These are phyloP conservation scores for Megaceryle torquata DNA, from an alignment of 2,113 vertebrate species.

Conservation along the genomic window DNA sequence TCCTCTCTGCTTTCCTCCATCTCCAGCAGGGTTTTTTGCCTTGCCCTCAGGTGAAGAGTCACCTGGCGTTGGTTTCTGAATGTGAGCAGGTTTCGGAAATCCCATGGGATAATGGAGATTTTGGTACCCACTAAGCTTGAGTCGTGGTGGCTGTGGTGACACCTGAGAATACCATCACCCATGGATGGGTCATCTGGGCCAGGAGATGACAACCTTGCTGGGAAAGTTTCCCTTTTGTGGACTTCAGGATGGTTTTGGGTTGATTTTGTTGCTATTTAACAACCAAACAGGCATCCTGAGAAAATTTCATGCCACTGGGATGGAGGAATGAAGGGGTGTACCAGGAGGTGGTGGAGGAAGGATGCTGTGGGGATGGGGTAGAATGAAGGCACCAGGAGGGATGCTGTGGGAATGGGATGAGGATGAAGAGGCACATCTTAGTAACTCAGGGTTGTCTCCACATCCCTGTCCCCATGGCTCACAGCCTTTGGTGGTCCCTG, in stretches of 20 bases:
- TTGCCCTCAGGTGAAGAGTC: fast-evolving
- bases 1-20: not conserved
- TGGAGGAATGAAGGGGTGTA: not conserved
- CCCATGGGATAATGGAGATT: not conserved
- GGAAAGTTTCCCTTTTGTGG: not conserved
- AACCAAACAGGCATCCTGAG: fast-evolving
- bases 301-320: not conserved
- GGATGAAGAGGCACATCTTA: fast-evolving
- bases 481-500: not conserved
- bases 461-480: not conserved
- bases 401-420: not conserved
- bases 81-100: not conserved
- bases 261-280: not conserved
- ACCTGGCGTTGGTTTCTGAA: fast-evolving
- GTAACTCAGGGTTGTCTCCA: fast-evolving
- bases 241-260: not conserved
- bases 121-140: not conserved
- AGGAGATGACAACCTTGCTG: not conserved
- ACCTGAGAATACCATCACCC: not conserved
- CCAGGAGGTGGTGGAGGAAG: not conserved
- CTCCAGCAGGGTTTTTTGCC: not conserved
- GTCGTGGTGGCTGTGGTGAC: not conserved
- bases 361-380: not conserved
- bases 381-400: not conserved
- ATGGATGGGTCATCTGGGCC: not conserved